Percentiles rank a stretch among this genome's conserved stretches.
Evolutionary conservation across 2,888 invertebrate genomes (phyloP).

Genomic region (Dicycla oo): DNA sequence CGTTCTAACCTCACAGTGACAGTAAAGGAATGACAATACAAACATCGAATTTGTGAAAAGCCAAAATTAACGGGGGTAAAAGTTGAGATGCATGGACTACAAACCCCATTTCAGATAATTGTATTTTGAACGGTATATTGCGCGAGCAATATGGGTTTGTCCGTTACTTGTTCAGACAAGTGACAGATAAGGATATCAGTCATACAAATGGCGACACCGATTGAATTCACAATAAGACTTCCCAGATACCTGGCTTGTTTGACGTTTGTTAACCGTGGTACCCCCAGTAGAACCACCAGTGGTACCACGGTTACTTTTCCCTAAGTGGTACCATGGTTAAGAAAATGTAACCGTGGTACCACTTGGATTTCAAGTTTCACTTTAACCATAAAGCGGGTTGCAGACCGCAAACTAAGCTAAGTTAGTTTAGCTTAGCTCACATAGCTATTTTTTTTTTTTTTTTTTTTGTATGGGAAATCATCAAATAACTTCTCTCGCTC

Average conservation of each 20-base stretch:
- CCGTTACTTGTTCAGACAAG: constrained; percentile 84
- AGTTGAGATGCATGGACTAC: constrained; percentile 69
- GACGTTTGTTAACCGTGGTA: no score
- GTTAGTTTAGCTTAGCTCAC: no score
- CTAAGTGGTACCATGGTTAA: no score
- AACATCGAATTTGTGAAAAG: constrained; percentile 12
- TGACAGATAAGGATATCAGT: constrained; percentile 85
- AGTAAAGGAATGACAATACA: constrained; percentile 30
- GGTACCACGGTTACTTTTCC: no score
- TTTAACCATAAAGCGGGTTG: no score
- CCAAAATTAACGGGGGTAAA: constrained; percentile 18
- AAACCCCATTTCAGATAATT: constrained; percentile 83
- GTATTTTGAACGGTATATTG: constrained; percentile 84
- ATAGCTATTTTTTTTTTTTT: no score
- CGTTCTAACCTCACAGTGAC: background rate
- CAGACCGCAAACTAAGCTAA: no score
- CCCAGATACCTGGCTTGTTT: constrained; percentile 48
- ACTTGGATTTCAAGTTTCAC: no score
- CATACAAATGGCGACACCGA: constrained; percentile 78
- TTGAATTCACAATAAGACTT: constrained; percentile 80
- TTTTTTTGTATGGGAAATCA: no score
- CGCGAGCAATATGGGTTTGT: constrained; percentile 77
- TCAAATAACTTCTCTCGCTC: no score
- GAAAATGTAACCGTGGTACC: no score
- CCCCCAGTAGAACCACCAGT: no score